A percentile compares a stretch with the other conserved stretches of the same genome.
These are phyloP conservation scores for Brienomyrus brachyistius DNA, from an alignment of 2,113 vertebrate genomes.

Conservation along the genomic window DNA sequence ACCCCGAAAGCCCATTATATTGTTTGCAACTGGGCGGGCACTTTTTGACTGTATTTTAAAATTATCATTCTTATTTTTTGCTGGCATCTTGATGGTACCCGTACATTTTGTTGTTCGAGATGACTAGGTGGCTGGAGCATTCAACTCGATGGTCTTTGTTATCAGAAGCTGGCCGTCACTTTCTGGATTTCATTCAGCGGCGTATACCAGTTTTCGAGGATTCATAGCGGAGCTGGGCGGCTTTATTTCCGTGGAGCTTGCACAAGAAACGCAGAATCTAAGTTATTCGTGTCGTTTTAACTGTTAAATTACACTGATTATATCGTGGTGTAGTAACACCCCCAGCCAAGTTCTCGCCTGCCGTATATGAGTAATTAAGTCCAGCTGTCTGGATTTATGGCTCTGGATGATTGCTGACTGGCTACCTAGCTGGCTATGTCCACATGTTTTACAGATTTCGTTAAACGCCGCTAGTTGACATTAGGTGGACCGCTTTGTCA, in stretches of 20 bases:
- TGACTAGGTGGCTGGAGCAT: neutral
- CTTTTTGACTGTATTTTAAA: neutral
- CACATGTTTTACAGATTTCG: neutral
- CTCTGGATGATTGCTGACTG: neutral
- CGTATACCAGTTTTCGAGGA: neutral
- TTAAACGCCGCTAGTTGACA: neutral
- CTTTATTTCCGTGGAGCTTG: neutral
- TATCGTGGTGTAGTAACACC: neutral
- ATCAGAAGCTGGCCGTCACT: neutral
- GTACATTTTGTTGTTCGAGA: neutral
- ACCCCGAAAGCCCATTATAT: neutral
- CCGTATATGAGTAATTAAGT: neutral
- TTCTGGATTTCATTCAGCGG: neutral
- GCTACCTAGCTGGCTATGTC: neutral
- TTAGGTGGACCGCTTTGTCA: neutral
- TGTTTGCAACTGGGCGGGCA: neutral
- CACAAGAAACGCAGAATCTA: neutral
- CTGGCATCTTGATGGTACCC: neutral
- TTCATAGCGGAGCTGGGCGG: neutral
- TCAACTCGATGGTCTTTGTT: neutral
- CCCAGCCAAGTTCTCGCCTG: neutral
- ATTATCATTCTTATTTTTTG: neutral
- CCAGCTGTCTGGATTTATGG: neutral
- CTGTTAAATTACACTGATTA: neutral
- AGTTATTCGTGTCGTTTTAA: neutral